Conservation (phyloP, 2,888 invertebrate genomes). For the Fragum fragum region DNA sequence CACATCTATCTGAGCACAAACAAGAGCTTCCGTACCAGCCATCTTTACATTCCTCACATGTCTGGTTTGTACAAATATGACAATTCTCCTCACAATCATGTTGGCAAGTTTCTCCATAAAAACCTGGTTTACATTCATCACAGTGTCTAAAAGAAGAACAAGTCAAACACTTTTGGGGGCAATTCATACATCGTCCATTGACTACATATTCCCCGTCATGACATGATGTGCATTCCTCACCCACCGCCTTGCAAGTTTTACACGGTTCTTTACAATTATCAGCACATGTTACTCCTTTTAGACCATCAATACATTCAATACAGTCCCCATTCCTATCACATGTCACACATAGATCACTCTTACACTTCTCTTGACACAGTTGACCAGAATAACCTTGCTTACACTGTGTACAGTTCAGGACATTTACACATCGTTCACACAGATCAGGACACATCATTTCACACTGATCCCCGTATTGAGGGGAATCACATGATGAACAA, state of each 20-base stretch:
- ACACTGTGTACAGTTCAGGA: conserved; percentile 47
- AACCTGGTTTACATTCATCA: no score
- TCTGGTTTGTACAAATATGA: no score
- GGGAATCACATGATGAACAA: conserved; percentile 43
- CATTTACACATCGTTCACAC: conserved; percentile 42
- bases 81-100: no score
- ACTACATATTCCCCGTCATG: conserved; percentile 33
- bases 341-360: background rate
- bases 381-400: conserved; percentile 35
- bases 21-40: conserved; percentile 33
- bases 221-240: conserved; percentile 43
- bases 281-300: conserved; percentile 25
- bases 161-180: conserved; percentile 43
- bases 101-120: no score
- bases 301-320: conserved; percentile 28
- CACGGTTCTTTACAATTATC: conserved; percentile 29
- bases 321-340: conserved; percentile 33
- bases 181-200: conserved; percentile 18
- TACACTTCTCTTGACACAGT: conserved; percentile 32
- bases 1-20: conserved; percentile 37
- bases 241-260: conserved; percentile 34
- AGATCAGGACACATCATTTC: conserved; percentile 41
- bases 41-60: conserved; percentile 35
- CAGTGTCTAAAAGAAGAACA: conserved; percentile 5
- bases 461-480: conserved; percentile 44